Conservation (phyloP, 1,140 invertebrate genomes). For the Pachypeltis micranthus region DNA sequence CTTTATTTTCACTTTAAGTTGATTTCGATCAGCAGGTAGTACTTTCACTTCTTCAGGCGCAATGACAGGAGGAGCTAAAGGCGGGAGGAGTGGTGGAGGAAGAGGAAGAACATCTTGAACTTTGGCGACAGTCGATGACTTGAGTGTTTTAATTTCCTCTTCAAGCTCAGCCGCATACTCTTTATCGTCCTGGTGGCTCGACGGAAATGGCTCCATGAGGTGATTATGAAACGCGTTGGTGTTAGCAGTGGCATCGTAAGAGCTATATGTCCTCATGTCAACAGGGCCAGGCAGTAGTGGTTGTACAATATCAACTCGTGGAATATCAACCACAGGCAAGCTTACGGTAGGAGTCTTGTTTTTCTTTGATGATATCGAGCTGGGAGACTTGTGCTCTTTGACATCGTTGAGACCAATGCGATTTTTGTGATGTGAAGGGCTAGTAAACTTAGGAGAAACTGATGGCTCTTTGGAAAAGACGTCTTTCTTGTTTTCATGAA, state of each 20-base stretch:
- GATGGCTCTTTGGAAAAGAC: slow-evolving; percentile 44
- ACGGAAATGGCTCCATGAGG: slow-evolving; percentile 48
- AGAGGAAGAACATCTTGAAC: slow-evolving; percentile 34
- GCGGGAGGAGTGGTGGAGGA: slow-evolving; percentile 24
- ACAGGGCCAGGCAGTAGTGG: slow-evolving; percentile 69
- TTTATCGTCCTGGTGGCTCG: slow-evolving; percentile 47
- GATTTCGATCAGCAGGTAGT: slow-evolving; percentile 62
- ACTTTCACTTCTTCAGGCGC: slow-evolving; percentile 37
- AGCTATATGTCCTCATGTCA: slow-evolving; percentile 73
- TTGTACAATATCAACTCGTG: slow-evolving; percentile 46
- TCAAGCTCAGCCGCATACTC: slow-evolving; percentile 67
- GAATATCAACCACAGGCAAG: slow-evolving; percentile 14
- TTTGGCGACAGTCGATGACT: slow-evolving; percentile 38
- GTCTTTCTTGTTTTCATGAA: slow-evolving; percentile 46
- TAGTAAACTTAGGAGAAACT: slow-evolving; percentile 42
- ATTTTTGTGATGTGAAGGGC: slow-evolving; percentile 35
- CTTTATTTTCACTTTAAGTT: slow-evolving; percentile 82
- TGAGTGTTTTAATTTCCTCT: slow-evolving; percentile 39
- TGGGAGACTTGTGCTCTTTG: slow-evolving; percentile 26
- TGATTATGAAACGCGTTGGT: slow-evolving; percentile 47
- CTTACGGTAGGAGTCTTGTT: not conserved
- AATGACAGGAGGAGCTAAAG: slow-evolving; percentile 31
- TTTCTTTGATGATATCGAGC: not conserved
- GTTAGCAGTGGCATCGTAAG: slow-evolving; percentile 32
- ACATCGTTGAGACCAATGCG: slow-evolving; percentile 19